These are phyloP conservation scores for Gallinago solitaria DNA, from an alignment of 2,797 vertebrate genomes.

Conservation along the genomic window DNA sequence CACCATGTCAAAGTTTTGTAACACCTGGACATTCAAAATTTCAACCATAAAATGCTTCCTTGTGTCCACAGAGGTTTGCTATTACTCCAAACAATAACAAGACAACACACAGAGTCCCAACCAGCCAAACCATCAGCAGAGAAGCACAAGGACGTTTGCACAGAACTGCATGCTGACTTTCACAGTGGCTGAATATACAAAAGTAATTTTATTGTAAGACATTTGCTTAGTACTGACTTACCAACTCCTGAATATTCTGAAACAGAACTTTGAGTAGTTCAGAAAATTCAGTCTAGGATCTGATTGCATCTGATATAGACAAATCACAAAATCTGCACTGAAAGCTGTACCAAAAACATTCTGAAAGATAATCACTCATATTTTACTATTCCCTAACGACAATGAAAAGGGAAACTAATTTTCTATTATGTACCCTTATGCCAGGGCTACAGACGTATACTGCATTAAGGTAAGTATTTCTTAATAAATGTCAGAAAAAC, in stretches of 20 bases:
- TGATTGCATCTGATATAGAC: neutral
- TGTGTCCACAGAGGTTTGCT: neutral
- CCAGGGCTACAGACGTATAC: neutral
- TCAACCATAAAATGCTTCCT: neutral
- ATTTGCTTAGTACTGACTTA: neutral
- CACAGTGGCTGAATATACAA: neutral
- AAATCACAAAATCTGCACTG: neutral
- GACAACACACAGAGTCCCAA: neutral
- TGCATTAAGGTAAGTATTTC: neutral
- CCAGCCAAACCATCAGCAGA: neutral
- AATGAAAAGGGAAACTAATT: neutral
- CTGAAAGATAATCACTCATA: neutral
- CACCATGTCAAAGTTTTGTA: neutral
- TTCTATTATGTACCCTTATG: rapidly evolving
- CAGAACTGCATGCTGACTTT: neutral
- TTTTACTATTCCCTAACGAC: neutral
- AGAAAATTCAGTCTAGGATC: neutral
- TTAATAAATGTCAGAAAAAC: neutral
- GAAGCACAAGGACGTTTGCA: neutral
- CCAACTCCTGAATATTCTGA: neutral
- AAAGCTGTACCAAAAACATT: neutral
- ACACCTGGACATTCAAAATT: neutral
- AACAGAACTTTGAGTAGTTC: neutral
- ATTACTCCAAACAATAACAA: neutral
- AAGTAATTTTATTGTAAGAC: neutral